phyloP scores from a whole-genome alignment of 2,113 vertebrate genomes.

The Mellivora capensis region DNA sequence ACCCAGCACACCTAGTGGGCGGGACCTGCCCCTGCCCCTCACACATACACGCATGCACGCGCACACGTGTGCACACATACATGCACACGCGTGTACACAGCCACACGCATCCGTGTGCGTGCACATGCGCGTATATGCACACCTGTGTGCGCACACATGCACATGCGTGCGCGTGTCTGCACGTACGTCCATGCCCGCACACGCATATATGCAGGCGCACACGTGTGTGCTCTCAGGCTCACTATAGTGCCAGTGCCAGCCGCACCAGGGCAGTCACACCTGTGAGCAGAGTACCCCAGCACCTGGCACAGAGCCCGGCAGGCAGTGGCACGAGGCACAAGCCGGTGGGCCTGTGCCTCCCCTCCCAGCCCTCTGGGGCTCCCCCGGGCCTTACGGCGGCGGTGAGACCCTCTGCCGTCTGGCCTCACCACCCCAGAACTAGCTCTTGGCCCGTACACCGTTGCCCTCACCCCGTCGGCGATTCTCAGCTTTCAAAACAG shows the following conservation, averaged over 20 bases:
- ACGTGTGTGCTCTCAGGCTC: not conserved
- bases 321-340: not conserved
- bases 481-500: not conserved
- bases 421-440: not conserved
- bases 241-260: not conserved
- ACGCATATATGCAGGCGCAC: not conserved
- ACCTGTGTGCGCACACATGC: accelerated
- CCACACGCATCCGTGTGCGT: no score
- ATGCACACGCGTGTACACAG: not conserved
- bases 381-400: accelerated
- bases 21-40: accelerated
- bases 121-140: accelerated
- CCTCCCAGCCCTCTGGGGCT: not conserved
- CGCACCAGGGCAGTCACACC: accelerated
- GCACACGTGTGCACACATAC: not conserved
- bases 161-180: accelerated
- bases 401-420: not conserved
- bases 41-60: accelerated
- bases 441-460: accelerated
- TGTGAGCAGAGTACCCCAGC: accelerated
- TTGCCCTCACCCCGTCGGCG: not conserved
- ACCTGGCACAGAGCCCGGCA: not conserved
- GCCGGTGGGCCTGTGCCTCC: accelerated
- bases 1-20: accelerated
- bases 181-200: no score